phyloP scores from a whole-genome alignment of 1,140 invertebrate genomes.

The Gerris buenoi region DNA sequence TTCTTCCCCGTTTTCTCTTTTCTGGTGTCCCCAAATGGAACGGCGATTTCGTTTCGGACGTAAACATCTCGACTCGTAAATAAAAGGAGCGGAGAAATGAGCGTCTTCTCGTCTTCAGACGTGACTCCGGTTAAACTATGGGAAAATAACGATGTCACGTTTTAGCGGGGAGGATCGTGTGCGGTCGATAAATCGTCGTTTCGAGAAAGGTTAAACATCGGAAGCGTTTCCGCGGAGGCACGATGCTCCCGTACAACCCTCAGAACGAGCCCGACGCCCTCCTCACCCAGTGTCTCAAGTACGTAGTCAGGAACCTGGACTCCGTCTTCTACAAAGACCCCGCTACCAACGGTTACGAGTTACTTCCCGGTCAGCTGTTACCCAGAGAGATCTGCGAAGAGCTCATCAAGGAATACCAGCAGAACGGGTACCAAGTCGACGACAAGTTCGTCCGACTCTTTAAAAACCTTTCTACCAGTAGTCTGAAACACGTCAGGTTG shows the following conservation, averaged over 20 bases:
- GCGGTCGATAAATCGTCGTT: neutral
- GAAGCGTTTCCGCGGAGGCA: neutral
- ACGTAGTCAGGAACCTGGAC: constrained; percentile 26
- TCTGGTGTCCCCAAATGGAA: neutral
- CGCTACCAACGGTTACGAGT: constrained; percentile 19
- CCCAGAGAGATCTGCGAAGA: constrained; percentile 56
- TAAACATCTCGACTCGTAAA: too few species aligned
- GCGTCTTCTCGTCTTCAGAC: neutral
- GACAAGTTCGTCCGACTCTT: constrained; percentile 57
- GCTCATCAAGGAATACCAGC: constrained; percentile 44
- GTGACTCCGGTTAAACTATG: neutral
- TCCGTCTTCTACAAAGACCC: constrained; percentile 24
- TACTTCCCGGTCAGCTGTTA: constrained; percentile 38
- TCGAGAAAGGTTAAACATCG: neutral
- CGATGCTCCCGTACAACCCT: constrained; percentile 6
- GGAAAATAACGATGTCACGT: neutral
- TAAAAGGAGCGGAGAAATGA: neutral
- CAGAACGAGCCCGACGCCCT: constrained; percentile 28
- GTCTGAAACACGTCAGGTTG: constrained; percentile 51
- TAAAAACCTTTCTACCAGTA: constrained; percentile 43
- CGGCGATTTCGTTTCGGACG: neutral
- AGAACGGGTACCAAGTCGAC: constrained; percentile 31
- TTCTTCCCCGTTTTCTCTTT: neutral
- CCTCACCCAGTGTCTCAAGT: constrained; percentile 29
- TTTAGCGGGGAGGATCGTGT: neutral